phyloP scores from a whole-genome alignment of 2,113 vertebrate species.

The Leptobrachium ailaonicum region DNA sequence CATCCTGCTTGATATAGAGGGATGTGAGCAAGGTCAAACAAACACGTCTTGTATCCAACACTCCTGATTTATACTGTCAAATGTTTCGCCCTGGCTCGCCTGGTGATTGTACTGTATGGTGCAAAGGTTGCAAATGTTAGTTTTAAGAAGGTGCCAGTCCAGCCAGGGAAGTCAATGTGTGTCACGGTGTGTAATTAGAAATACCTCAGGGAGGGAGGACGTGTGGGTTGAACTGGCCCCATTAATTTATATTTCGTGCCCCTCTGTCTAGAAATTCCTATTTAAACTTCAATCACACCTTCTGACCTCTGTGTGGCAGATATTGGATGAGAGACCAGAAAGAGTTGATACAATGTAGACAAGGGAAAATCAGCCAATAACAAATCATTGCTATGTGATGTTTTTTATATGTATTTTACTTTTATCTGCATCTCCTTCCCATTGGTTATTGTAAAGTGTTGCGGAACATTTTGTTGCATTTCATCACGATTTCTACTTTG shows the following conservation, averaged over 20 bases:
- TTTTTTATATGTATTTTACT: neutral
- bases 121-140: neutral
- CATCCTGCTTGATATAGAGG: neutral
- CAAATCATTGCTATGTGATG: neutral
- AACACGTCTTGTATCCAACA: slow-evolving; percentile 1
- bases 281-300: slow-evolving; percentile 2
- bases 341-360: neutral
- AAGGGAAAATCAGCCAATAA: neutral
- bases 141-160: slow-evolving; percentile 2
- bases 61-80: slow-evolving; percentile 22
- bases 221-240: neutral
- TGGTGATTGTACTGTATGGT: slow-evolving; percentile 6
- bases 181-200: neutral
- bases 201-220: neutral
- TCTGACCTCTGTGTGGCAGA: slow-evolving; percentile 3
- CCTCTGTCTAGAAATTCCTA: slow-evolving; percentile 2
- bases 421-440: too few relatives aligned
- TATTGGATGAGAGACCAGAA: neutral
- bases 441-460: too few relatives aligned
- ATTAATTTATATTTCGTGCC: slow-evolving; percentile 1
- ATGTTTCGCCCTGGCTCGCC: neutral
- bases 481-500: too few relatives aligned
- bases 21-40: neutral
- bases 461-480: too few relatives aligned
- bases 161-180: neutral